Evolutionary conservation across 2,888 invertebrate species (phyloP), one percentile per base, ranked within the genome.

Genomic region (Octodonta nipae): DNA sequence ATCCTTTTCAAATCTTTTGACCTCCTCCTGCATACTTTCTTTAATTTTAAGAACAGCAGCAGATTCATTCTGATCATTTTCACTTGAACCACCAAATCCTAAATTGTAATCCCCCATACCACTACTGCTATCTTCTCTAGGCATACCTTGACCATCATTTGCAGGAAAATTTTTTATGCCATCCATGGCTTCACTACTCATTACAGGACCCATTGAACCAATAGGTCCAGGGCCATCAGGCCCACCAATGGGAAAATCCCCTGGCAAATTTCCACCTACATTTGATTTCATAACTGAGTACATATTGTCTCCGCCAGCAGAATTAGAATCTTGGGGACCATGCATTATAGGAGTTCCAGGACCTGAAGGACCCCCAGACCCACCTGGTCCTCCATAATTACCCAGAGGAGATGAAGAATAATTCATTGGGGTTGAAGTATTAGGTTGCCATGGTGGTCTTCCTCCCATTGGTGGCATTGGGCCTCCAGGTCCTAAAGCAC

Each of bases 1-100:
- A 70, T 91, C 89, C 75, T 91, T 91, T 67, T 91, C 91, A 71
- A 91, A 91, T 69, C 92, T 82, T 74, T 93, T 95, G 64, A 95
- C 95, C 69, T 96, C 96, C 67, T 96, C 95, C 69, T 95, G 93
- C 92, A 96, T 95, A 74, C 91, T 91, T 71, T 95, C 93, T 75
- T 96, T 96, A 66, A 96, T 96, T 77, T 96, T 96, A 70, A 93
- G 76, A 69, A 96, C 96, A 72, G 95, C 95, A 64, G 92, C 93
- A 60, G 91, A 92, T 74, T 95, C 93, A 61, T 84, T 92, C 73
- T 92, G 89, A 73, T 88, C 67, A 65, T 80, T 81, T 68, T 82
- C 82, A 47, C 75, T 75, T 32, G 73, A 71, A 51, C 75, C 75
- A 49, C 81, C 78, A 61, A 82, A 88, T 63, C 85, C 79, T 54